Conservation (phyloP, 1,140 invertebrate species). For the Chionoecetes opilio region DNA sequence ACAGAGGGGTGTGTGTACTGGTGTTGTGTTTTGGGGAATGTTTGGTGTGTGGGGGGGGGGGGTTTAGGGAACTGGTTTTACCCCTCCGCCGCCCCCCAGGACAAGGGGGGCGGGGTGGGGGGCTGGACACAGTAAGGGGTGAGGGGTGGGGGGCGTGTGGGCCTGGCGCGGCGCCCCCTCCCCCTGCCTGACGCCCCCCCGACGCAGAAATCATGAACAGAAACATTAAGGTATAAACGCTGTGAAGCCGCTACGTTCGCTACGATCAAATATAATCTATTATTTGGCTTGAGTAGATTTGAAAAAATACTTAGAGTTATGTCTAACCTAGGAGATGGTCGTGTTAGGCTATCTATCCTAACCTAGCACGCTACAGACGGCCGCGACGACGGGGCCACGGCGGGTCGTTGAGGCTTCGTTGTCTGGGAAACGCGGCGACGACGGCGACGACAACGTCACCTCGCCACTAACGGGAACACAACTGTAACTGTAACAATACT, state of each 20-base stretch:
- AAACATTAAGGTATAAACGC: slow-evolving; percentile 53
- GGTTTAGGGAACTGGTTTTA: no score
- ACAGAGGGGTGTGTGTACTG: no score
- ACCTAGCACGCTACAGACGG: background rate
- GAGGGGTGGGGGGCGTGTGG: background rate
- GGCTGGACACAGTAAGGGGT: background rate
- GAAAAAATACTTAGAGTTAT: slow-evolving; percentile 70
- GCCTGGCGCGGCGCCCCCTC: background rate
- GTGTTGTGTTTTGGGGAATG: no score
- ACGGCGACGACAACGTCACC: slow-evolving; percentile 19
- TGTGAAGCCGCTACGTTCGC: slow-evolving; percentile 65
- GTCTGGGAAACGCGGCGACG: slow-evolving; percentile 68
- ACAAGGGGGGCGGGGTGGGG: background rate
- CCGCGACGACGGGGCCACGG: background rate
- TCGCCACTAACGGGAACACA: slow-evolving; percentile 44
- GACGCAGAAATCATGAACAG: slow-evolving; percentile 65
- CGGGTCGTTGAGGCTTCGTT: slow-evolving; percentile 65
- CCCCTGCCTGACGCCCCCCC: background rate
- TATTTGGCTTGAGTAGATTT: slow-evolving; percentile 72
- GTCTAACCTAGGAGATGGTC: no score
- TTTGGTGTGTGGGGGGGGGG: no score
- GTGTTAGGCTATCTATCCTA: background rate
- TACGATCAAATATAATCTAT: slow-evolving; percentile 75
- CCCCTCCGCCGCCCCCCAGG: background rate
- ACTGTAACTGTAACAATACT: slow-evolving; percentile 54